Conservation (phyloP, 2,113 vertebrate species). For the Spizaetus ornatus region DNA sequence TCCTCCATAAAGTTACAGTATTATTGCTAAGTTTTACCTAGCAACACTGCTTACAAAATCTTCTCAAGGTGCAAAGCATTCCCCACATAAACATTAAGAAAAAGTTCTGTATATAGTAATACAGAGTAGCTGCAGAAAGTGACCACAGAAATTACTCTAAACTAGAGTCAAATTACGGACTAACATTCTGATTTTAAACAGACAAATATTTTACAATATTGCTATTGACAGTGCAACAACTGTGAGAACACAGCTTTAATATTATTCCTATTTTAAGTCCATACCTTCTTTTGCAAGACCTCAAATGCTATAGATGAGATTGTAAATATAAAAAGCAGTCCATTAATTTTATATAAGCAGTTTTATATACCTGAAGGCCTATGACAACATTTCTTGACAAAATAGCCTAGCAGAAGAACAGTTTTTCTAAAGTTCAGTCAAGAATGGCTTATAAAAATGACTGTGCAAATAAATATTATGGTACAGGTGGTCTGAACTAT, state of each 20-base stretch:
- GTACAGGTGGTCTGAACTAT: background rate
- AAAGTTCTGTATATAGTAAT: background rate
- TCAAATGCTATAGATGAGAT: conserved; percentile 15
- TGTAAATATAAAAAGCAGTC: conserved; percentile 68
- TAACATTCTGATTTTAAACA: conserved; percentile 34
- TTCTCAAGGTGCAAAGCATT: background rate
- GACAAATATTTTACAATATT: conserved; percentile 16
- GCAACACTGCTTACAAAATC: background rate
- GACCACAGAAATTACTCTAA: conserved; percentile 19
- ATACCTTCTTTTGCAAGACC: conserved; percentile 36
- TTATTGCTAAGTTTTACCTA: background rate
- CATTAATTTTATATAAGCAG: conserved; percentile 70
- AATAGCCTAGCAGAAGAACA: conserved; percentile 28
- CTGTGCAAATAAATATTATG: background rate
- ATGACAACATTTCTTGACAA: conserved; percentile 60
- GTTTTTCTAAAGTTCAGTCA: conserved; percentile 50
- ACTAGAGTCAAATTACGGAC: conserved; percentile 33
- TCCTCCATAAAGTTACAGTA: background rate
- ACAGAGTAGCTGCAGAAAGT: background rate
- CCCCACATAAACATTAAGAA: background rate
- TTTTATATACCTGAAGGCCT: conserved; percentile 62
- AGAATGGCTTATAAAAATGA: conserved; percentile 6
- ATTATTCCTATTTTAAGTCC: conserved; percentile 44
- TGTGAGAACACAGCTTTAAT: background rate
- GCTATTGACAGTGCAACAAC: conserved; percentile 44